These are phyloP conservation scores for Neodiprion fabricii DNA, from an alignment of 1,140 invertebrate genomes.

Conservation along the genomic window DNA sequence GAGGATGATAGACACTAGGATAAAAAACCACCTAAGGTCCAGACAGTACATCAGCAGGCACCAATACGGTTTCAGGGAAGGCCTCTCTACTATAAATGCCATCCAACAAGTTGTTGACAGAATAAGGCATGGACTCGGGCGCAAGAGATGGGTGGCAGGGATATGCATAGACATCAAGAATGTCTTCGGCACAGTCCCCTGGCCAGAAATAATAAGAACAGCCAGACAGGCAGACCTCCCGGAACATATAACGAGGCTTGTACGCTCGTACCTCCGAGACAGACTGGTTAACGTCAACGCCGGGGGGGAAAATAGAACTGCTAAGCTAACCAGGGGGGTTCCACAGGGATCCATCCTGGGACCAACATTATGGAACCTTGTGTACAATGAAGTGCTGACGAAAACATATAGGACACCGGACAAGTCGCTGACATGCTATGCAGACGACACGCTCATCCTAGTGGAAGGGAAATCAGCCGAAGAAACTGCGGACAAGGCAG, in stretches of 20 bases:
- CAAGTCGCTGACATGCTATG: constrained; percentile 28
- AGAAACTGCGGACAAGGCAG: constrained; percentile 17
- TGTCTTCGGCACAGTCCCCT: background rate
- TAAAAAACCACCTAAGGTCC: too few relatives aligned
- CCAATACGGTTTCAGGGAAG: background rate
- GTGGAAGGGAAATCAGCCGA: constrained; percentile 23
- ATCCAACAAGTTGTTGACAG: background rate
- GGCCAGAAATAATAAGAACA: too few relatives aligned
- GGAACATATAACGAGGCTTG: background rate
- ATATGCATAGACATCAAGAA: background rate
- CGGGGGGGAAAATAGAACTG: background rate
- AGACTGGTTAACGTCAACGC: background rate
- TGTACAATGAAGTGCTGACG: constrained; percentile 37
- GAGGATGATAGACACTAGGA: too few relatives aligned
- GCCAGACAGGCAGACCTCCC: background rate
- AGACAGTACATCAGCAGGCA: background rate
- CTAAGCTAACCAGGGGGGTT: background rate
- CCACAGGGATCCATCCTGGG: constrained; percentile 42
- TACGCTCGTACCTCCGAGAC: background rate
- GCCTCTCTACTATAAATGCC: background rate
- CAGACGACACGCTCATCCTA: constrained; percentile 36
- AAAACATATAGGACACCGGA: constrained; percentile 21
- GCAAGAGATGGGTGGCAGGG: background rate
- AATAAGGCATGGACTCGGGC: background rate
- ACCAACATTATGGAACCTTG: constrained; percentile 39